Percentiles rank a stretch among this genome's conserved stretches.
Evolutionary conservation across 2,113 vertebrate species (phyloP).

Genomic region (Protobothrops mucrosquamatus): DNA sequence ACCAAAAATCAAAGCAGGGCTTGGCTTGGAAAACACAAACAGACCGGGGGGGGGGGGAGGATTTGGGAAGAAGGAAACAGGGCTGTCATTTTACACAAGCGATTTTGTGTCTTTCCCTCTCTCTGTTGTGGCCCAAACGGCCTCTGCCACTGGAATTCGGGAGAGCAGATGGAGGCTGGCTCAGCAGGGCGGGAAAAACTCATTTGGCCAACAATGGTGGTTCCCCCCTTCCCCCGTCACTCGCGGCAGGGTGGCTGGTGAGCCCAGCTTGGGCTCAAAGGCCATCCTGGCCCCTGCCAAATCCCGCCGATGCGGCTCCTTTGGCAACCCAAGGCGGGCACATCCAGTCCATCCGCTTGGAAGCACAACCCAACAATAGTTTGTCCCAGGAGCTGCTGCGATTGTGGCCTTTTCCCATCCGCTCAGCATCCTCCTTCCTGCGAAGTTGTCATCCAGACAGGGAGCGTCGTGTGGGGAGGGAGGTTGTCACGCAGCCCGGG

Average conservation of each 20-base stretch:
- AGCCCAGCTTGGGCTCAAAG: slow-evolving; percentile 26
- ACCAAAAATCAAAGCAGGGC: neutral
- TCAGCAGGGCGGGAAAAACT: slow-evolving; percentile 60
- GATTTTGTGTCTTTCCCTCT: neutral
- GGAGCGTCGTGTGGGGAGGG: too few species aligned
- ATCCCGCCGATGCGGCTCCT: slow-evolving; percentile 28
- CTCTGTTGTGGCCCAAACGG: neutral
- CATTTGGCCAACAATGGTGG: slow-evolving; percentile 64
- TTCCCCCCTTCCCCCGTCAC: slow-evolving; percentile 42
- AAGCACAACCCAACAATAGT: neutral
- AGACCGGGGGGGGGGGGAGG: accelerated
- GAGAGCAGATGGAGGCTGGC: slow-evolving; percentile 66
- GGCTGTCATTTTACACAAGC: neutral
- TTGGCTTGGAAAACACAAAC: neutral
- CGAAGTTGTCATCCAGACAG: neutral
- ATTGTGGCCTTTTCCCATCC: neutral
- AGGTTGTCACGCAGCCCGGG: neutral
- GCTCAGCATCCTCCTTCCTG: neutral
- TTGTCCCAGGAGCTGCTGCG: neutral
- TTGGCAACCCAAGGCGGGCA: slow-evolving; percentile 39
- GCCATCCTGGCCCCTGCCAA: slow-evolving; percentile 54
- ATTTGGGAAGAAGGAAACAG: neutral
- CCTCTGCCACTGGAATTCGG: slow-evolving; percentile 42
- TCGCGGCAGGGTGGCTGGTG: slow-evolving; percentile 46
- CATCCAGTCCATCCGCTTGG: slow-evolving; percentile 30